A percentile compares a stretch with the other conserved stretches of the same genome.
phyloP scores from a whole-genome alignment of 1,140 invertebrate genomes.

The Drosophila micromelanica region DNA sequence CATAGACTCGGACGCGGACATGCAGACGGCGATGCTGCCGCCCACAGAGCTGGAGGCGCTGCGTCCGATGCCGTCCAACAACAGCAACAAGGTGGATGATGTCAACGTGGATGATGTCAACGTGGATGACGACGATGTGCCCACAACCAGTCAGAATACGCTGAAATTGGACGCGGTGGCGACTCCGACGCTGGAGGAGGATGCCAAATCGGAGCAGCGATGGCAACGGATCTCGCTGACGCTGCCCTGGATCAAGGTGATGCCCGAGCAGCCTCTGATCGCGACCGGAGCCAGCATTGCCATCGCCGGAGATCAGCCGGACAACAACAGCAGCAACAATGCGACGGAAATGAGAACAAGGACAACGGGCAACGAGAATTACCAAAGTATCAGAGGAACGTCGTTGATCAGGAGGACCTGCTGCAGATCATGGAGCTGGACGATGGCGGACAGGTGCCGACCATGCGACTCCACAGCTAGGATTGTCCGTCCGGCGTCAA shows the following conservation, averaged over 20 bases:
- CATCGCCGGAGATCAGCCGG: slow-evolving; percentile 9
- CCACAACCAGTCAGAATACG: slow-evolving; percentile 29
- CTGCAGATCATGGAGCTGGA: slow-evolving; percentile 27
- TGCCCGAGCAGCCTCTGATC: not conserved
- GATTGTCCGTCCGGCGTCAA: no score
- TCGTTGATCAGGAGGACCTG: slow-evolving; percentile 37
- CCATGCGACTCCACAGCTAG: no score
- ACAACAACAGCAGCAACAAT: no score
- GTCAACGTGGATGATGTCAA: not conserved
- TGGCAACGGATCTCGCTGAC: slow-evolving; percentile 39
- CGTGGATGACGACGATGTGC: slow-evolving; percentile 9
- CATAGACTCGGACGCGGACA: slow-evolving; percentile 14
- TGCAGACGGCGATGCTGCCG: slow-evolving; percentile 33
- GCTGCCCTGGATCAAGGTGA: slow-evolving; percentile 26
- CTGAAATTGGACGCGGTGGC: not conserved
- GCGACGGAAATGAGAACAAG: not conserved
- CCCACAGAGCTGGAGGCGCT: slow-evolving; percentile 1
- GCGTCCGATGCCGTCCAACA: no score
- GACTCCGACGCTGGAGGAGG: not conserved
- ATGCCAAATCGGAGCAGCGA: slow-evolving; percentile 1
- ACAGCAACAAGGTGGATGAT: not conserved
- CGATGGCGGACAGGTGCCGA: not conserved
- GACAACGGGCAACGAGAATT: slow-evolving; percentile 3
- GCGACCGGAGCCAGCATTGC: not conserved
- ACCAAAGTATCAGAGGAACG: slow-evolving; percentile 10